These are phyloP conservation scores for Drosophila helvetica DNA, from an alignment of 2,888 invertebrate species.

Conservation along the genomic window DNA sequence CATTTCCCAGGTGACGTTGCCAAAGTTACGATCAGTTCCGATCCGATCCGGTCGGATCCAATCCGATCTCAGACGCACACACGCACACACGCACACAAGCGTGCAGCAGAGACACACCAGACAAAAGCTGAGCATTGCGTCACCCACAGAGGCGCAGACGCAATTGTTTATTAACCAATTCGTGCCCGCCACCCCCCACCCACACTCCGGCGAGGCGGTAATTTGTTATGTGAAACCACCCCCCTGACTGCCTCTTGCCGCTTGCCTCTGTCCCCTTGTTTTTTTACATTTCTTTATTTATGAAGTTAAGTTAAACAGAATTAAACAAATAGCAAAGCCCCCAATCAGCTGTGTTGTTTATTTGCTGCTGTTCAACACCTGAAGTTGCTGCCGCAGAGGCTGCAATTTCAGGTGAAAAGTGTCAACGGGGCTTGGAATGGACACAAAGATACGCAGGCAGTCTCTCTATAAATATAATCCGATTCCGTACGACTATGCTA, in stretches of 20 bases:
- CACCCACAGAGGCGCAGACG: conserved; percentile 1
- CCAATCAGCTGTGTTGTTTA: conserved; percentile 26
- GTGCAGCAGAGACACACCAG: background rate
- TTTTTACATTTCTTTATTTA: conserved; percentile 13
- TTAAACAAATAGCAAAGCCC: conserved; percentile 35
- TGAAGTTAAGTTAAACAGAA: conserved; percentile 24
- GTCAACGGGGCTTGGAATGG: too few species aligned
- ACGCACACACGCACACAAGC: too few species aligned
- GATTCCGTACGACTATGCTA: too few species aligned
- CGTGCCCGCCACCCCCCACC: background rate
- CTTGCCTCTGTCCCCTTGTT: conserved; percentile 12
- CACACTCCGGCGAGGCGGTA: too few species aligned
- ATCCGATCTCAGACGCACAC: too few species aligned
- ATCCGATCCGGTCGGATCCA: too few species aligned
- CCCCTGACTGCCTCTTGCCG: background rate
- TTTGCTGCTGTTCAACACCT: conserved; percentile 13
- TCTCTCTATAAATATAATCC: too few species aligned
- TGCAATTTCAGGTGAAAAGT: too few species aligned
- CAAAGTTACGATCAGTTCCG: background rate
- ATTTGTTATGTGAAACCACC: too few species aligned
- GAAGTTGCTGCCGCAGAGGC: too few species aligned
- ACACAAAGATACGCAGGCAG: too few species aligned
- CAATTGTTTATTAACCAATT: conserved; percentile 11
- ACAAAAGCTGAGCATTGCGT: conserved; percentile 12
- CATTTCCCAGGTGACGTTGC: background rate